Percentiles rank a stretch among this genome's conserved stretches.
These are phyloP conservation scores for Eupithecia abbreviata DNA, from an alignment of 2,888 invertebrate species.

Conservation along the genomic window DNA sequence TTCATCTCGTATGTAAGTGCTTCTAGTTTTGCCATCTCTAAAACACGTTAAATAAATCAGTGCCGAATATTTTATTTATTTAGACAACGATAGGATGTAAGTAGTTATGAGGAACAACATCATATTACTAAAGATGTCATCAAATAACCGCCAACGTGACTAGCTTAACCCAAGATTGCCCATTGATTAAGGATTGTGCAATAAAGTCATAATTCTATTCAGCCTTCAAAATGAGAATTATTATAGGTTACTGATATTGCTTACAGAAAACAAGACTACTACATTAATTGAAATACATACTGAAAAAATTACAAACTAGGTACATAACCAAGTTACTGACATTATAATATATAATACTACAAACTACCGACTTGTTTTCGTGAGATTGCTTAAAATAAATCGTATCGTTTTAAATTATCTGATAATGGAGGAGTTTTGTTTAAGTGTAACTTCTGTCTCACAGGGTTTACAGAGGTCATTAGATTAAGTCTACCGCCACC, in stretches of 20 bases:
- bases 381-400: neutral
- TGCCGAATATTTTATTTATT: neutral
- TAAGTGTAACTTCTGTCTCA: conserved; percentile 58
- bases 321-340: conserved; percentile 35
- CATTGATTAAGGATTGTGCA: conserved; percentile 51
- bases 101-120: conserved; percentile 56
- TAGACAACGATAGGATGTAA: neutral
- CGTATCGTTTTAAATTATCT: neutral
- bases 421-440: conserved; percentile 57
- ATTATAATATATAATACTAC: conserved; percentile 36
- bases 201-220: conserved; percentile 44
- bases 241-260: conserved; percentile 36
- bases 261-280: conserved; percentile 54
- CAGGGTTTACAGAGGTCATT: conserved; percentile 67
- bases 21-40: conserved; percentile 42
- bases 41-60: conserved; percentile 28
- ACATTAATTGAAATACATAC: conserved; percentile 43
- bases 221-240: conserved; percentile 49
- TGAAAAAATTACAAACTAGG: conserved; percentile 25
- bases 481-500: conserved; percentile 62
- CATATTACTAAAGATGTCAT: conserved; percentile 76
- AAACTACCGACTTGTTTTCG: neutral
- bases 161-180: conserved; percentile 68
- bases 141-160: conserved; percentile 62
- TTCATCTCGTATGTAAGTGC: conserved; percentile 46